Base-by-base conservation (phyloP, 2,797 vertebrate species). In the Onychomys torridus region DNA sequence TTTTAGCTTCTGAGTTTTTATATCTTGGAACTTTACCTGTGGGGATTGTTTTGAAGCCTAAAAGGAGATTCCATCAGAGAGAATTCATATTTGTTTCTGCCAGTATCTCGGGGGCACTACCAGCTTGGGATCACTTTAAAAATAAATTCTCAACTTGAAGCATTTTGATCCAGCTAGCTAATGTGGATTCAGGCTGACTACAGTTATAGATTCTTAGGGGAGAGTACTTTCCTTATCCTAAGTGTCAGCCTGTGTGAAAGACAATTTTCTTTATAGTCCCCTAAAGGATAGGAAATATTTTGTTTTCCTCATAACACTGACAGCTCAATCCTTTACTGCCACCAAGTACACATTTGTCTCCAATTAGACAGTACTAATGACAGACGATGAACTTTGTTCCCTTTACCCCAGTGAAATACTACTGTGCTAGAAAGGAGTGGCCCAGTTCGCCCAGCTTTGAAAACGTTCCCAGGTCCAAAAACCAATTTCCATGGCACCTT, bases 111-210 rank as follows among this genome's bases (percentile, higher is more conserved):
- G 57, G 78, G 90, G n/a, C 11, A 93, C 55, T 81, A 82, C n/a
- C 89, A 97, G 82, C 89, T 89, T 91, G 91, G 69, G 92, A 95
- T 91, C 83, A 89, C 83, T 89, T 94, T 95, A 91, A 88, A 88
- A 97, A 95, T 93, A 97, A 93, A 96, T 95, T 92, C 91, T 92
- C 63, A 83, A 92, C 73, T 89, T 73, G 86, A 95, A 90, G 8
- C 87, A 87, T 93, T 92, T 89, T 92, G 43, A 90, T 76, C 25
- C 43, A 95, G 67, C 75, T 55, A 61, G 52, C 59, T 93, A 77
- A 96, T 83, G 52, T 92, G 65, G 55, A 89, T 86, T 89, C 59
- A 83, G 78, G 78, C 78, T 94, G 46, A 25, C 69, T 79, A 61
- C 14, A 78, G 69, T 71, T 87, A 49, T 63, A 96, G 46, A 96